Base-by-base conservation (phyloP, 2,888 invertebrate genomes). In the Eulithis prunata region DNA sequence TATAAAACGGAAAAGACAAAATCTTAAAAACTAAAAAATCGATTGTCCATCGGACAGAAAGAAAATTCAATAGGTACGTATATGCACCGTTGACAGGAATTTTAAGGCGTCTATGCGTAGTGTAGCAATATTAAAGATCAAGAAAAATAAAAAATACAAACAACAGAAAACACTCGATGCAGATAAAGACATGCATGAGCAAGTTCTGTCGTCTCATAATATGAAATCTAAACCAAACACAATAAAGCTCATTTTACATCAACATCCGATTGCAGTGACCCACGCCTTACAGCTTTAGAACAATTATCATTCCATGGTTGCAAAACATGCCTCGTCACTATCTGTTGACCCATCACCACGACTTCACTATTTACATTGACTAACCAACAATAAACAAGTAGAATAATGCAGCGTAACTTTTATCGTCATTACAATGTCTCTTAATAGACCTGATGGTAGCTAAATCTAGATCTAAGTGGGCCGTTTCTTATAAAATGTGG, bases 291-390 rank as follows among this genome's bases (percentile, higher is more conserved):
- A 84, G 77, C 75, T 80, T 80, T 76, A 78, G 82, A 85, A 90
- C 90, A 90, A 90, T 90, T 91, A 91, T 90, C 91, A 89, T 91
- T 84, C 88, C 86, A 80, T 82, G 82, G 83, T 92, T 89, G 91
- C 92, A 84, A 91, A 93, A 91, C 93, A 88, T 87, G 90, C 88
- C 77, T 85, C 86, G 91, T 91, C 91, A 90, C 90, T 91, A 93
- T 93, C 92, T 76, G 82, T 78, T 83, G 78, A 80, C 80, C 86
- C 88, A 93, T 93, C 92, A 89, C 89, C 93, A 93, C 93, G 93
- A 92, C 89, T 86, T 76, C 77, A 83, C 91, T 84, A 92, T 93
- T 93, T 92, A 91, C 92, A 91, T 91, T 92, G 90, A 91, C 88
- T 90, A 86, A 87, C 86, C 88, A 89, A 91, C 91, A 88, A 89